phyloP scores from a whole-genome alignment of 35 echinoderm and acorn worm genomes.

The Hemicentrotus pulcherrimus region DNA sequence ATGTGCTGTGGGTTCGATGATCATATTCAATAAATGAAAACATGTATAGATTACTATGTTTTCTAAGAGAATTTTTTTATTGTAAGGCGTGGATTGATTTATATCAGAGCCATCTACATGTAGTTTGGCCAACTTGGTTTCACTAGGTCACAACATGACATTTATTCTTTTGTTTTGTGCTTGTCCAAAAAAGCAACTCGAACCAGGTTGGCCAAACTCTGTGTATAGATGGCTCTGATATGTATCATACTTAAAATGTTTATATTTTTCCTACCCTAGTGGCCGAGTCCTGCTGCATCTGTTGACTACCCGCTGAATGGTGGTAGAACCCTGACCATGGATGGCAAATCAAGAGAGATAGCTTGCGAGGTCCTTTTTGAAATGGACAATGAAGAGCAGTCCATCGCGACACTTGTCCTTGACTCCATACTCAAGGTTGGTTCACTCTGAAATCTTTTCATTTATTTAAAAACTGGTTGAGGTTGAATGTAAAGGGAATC shows the following conservation, averaged over 20 bases:
- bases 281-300: constrained; percentile 76
- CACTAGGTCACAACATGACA: too few species aligned
- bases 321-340: constrained; percentile 70
- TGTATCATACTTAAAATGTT: not conserved
- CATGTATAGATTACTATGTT: too few species aligned
- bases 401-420: constrained; percentile 73
- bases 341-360: constrained; percentile 82
- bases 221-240: too few species aligned
- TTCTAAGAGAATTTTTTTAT: too few species aligned
- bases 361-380: constrained; percentile 95
- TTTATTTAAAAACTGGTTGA: not conserved
- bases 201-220: too few species aligned
- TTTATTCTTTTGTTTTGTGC: too few species aligned
- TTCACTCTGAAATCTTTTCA: not conserved
- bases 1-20: too few species aligned
- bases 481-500: not conserved
- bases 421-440: constrained; percentile 89
- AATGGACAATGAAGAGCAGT: constrained; percentile 88
- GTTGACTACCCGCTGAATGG: constrained; percentile 96
- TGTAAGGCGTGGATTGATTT: too few species aligned
- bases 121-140: too few species aligned
- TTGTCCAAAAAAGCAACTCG: too few species aligned
- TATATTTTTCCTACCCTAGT: constrained; percentile 35
- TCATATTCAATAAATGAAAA: too few species aligned
- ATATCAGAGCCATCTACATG: too few species aligned